These are phyloP conservation scores for Nomada ferruginata DNA, from an alignment of 2,888 invertebrate species.

Conservation along the genomic window DNA sequence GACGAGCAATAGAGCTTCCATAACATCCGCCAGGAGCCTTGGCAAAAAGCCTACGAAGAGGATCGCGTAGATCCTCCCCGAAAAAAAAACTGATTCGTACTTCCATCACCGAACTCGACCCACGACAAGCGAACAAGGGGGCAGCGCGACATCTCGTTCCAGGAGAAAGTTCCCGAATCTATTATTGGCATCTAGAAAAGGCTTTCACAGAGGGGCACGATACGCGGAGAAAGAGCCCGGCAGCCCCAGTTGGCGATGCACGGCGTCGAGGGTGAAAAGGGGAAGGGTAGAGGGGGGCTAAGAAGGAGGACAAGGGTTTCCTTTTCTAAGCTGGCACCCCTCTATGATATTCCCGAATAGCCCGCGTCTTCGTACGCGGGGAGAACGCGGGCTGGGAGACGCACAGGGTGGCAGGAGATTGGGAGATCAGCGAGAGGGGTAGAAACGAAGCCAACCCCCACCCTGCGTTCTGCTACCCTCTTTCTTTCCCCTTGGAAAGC, in stretches of 20 bases:
- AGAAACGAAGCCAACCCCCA: slow-evolving; percentile 60
- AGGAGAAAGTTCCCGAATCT: slow-evolving; percentile 66
- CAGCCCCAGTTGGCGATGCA: slow-evolving; percentile 61
- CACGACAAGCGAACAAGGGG: slow-evolving; percentile 18
- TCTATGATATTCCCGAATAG: slow-evolving; percentile 69
- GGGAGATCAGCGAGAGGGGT: slow-evolving; percentile 63
- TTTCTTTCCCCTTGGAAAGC: slow-evolving; percentile 65
- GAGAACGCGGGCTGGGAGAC: slow-evolving; percentile 29
- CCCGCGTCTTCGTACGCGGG: slow-evolving; percentile 56
- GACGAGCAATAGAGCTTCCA: neutral
- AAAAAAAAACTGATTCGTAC: neutral
- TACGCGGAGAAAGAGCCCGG: slow-evolving; percentile 70
- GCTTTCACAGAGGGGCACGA: slow-evolving; percentile 27
- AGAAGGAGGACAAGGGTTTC: slow-evolving; percentile 57
- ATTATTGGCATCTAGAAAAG: slow-evolving; percentile 67
- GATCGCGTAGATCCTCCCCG: neutral
- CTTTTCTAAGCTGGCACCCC: slow-evolving; percentile 68
- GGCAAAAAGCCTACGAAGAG: neutral
- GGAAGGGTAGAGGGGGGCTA: neutral
- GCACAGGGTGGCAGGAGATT: slow-evolving; percentile 55
- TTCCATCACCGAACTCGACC: neutral
- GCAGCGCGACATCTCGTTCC: slow-evolving; percentile 27
- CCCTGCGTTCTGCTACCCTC: slow-evolving; percentile 58
- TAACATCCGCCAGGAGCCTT: neutral
- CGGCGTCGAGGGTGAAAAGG: slow-evolving; percentile 32